These are phyloP conservation scores for Rhabdomys dilectus DNA, from an alignment of 2,113 vertebrate genomes.

Conservation along the genomic window DNA sequence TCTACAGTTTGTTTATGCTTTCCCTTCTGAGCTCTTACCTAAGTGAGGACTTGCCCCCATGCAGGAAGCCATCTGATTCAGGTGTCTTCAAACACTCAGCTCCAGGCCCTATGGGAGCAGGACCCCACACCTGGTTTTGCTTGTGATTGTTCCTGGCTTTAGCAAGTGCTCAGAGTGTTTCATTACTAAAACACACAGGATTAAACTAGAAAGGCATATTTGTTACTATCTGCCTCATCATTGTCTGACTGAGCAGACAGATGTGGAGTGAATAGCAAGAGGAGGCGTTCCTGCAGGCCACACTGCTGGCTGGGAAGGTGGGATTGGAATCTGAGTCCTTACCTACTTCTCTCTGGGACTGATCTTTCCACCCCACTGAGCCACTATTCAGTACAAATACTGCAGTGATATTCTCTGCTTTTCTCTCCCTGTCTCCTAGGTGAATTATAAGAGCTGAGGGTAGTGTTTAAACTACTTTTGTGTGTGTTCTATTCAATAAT, in stretches of 20 bases:
- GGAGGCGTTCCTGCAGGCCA: neutral
- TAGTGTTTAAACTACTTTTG: neutral
- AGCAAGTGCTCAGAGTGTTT: neutral
- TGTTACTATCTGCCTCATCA: neutral
- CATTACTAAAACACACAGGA: neutral
- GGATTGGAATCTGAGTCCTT: neutral
- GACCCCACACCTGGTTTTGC: neutral
- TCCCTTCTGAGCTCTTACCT: neutral
- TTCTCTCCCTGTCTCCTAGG: neutral
- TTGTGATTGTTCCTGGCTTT: neutral
- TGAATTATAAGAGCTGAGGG: neutral
- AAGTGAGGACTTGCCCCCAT: neutral
- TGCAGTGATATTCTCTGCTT: neutral
- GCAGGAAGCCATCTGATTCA: neutral
- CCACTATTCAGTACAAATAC: neutral
- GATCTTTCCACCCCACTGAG: neutral
- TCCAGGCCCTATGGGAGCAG: neutral
- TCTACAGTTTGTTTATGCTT: fast-evolving
- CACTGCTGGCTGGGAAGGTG: neutral
- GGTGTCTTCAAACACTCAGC: neutral
- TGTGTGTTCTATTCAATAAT: neutral
- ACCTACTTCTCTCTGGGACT: neutral
- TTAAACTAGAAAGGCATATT: neutral
- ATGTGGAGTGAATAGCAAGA: neutral
- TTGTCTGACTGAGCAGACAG: neutral